Evolutionary conservation across 1,140 invertebrate genomes (phyloP).

Genomic region (Hirudo medicinalis): DNA sequence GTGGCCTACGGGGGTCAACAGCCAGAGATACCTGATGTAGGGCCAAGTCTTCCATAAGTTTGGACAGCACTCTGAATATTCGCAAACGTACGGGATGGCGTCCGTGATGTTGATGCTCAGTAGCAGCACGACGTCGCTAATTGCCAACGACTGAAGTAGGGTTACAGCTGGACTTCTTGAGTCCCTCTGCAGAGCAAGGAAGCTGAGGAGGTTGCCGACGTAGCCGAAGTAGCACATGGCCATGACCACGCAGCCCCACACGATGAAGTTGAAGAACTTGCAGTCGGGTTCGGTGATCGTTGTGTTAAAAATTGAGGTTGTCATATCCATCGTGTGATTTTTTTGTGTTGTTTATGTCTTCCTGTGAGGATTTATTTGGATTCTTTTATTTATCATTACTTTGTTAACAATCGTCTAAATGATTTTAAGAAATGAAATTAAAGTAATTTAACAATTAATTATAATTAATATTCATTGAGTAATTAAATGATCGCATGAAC

Average conservation of each 20-base stretch:
- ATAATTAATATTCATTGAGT: too few species aligned
- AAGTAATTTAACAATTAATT: too few species aligned
- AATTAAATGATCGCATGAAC: too few species aligned
- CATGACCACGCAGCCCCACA: conserved; percentile 16
- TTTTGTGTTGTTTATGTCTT: too few species aligned
- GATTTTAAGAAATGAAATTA: too few species aligned
- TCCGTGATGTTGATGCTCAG: conserved; percentile 21
- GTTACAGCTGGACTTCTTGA: conserved; percentile 15
- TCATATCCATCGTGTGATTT: too few species aligned
- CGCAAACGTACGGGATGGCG: conserved; percentile 14
- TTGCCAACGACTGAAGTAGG: conserved; percentile 20
- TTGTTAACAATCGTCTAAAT: too few species aligned
- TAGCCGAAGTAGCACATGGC: conserved; percentile 19
- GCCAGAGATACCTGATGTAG: conserved; percentile 21
- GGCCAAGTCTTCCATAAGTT: conserved; percentile 22
- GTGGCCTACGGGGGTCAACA: conserved; percentile 20
- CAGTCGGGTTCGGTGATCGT: conserved; percentile 6
- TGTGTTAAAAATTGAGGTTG: background rate
- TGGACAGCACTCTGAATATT: conserved; percentile 18
- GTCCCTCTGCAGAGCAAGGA: conserved; percentile 19
- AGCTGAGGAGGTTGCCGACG: conserved; percentile 21
- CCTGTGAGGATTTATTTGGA: too few species aligned
- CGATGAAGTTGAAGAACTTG: conserved; percentile 21
- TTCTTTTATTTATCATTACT: too few species aligned
- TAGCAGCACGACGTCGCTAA: conserved; percentile 21